Conservation (phyloP, 2,888 invertebrate species). For the Galerucella nymphaeae region DNA sequence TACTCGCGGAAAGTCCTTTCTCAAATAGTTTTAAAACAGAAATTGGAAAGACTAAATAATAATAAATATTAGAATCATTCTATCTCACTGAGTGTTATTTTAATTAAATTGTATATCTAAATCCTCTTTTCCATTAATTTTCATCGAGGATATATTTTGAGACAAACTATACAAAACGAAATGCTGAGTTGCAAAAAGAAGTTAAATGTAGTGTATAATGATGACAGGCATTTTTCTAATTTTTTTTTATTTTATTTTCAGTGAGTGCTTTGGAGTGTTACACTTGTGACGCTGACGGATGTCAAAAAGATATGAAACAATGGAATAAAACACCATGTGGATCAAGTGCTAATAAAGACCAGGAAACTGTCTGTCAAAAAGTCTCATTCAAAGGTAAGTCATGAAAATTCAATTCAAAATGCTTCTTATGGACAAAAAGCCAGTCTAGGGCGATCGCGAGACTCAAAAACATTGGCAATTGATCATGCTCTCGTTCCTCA, state of each 20-base stretch:
- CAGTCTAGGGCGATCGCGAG: too few species aligned
- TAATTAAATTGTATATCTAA: too few species aligned
- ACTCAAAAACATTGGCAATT: too few species aligned
- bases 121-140: too few species aligned
- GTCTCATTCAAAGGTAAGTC: conserved; percentile 36
- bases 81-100: too few species aligned
- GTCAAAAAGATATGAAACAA: conserved; percentile 32
- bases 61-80: too few species aligned
- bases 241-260: conserved; percentile 27
- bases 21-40: too few species aligned
- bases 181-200: not conserved
- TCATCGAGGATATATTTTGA: too few species aligned
- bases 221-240: not conserved
- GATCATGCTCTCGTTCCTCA: too few species aligned
- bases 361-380: conserved; percentile 34
- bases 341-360: conserved; percentile 21
- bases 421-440: too few species aligned
- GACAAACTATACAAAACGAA: too few species aligned
- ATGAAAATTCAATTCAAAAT: not conserved
- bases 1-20: not conserved
- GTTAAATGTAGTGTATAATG: not conserved
- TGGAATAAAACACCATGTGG: conserved; percentile 34
- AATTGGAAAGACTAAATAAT: too few species aligned
- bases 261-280: conserved; percentile 40
- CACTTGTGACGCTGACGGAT: conserved; percentile 32